Evolutionary conservation across 2,888 invertebrate genomes (phyloP), one percentile per base, ranked within the genome.

Genomic region (Taphrorychus bicolor): DNA sequence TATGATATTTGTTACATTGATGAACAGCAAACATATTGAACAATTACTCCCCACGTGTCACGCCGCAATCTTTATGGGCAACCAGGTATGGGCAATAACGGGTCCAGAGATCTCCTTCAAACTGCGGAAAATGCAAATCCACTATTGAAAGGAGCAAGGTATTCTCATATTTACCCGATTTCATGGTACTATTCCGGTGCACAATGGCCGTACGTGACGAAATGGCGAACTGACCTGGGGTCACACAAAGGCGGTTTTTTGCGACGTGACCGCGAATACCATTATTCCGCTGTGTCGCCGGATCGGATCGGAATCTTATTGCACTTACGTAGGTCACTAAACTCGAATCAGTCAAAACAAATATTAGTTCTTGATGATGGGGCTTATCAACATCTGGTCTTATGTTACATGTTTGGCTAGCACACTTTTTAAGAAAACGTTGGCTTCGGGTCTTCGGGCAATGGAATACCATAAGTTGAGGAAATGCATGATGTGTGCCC

Each of bases 141-240:
- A n/a, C n/a, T n/a, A n/a, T n/a, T n/a, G n/a, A n/a, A n/a, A n/a
- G n/a, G n/a, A n/a, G n/a, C n/a, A n/a, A n/a, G n/a, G n/a, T n/a
- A n/a, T n/a, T n/a, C n/a, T n/a, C n/a, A n/a, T 32, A 32, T 32
- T 32, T 11, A 7, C 11, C 32, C 2, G 32, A 59, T 11, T 24
- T 41, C 63, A 49, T 57, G 53, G 65, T 11, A 19, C 70, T 32
- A 3, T 32, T 32, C 32, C 32, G 32, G 32, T 11, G 32, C 11
- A 72, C 71, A 73, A 71, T 71, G 49, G 66, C 64, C 16, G 70
- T 71, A 73, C 73, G 73, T 73, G 73, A 73, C 70, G 66, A 57
- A 67, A 70, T 66, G 73, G 69, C 58, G 64, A 73, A 71, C 70
- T 71, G 71, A 71, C 71, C 70, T 40, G 21, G 49, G 63, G 63